Evolutionary conservation across 2,113 vertebrate species (phyloP).

Genomic region (Calidris pygmaea): DNA sequence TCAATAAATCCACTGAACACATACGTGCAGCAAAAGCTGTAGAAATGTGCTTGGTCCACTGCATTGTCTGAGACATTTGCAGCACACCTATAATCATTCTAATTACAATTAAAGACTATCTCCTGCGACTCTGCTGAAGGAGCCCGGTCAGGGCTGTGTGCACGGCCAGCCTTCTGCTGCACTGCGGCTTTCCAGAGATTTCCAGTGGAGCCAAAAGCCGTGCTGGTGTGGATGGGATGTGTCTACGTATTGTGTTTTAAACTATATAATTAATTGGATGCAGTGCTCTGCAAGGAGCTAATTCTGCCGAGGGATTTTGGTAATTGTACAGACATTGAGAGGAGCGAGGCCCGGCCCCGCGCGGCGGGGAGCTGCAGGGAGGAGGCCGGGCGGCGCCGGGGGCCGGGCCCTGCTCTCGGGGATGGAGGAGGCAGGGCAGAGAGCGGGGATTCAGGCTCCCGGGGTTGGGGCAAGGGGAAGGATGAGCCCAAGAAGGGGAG

Average conservation of each 20-base stretch:
- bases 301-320: background rate
- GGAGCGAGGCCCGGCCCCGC: background rate
- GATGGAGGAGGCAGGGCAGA: background rate
- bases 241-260: constrained; percentile 10
- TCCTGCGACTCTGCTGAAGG: rapidly evolving
- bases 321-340: background rate
- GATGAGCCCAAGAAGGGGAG: background rate
- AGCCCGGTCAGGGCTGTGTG: rapidly evolving
- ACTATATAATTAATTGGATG: constrained; percentile 12
- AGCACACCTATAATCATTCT: background rate
- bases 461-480: background rate
- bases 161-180: background rate
- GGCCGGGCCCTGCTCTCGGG: background rate
- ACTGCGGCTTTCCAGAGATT: rapidly evolving
- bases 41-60: background rate
- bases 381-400: rapidly evolving
- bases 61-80: background rate
- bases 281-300: constrained; percentile 10
- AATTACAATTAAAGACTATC: background rate
- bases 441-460: background rate
- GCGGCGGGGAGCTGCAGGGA: background rate
- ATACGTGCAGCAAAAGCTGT: rapidly evolving
- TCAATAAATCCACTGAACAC: background rate
- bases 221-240: background rate
- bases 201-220: background rate